Evolutionary conservation across 1,140 invertebrate species (phyloP), one percentile per base, ranked within the genome.

Genomic region (Scaptomyza hsui): DNA sequence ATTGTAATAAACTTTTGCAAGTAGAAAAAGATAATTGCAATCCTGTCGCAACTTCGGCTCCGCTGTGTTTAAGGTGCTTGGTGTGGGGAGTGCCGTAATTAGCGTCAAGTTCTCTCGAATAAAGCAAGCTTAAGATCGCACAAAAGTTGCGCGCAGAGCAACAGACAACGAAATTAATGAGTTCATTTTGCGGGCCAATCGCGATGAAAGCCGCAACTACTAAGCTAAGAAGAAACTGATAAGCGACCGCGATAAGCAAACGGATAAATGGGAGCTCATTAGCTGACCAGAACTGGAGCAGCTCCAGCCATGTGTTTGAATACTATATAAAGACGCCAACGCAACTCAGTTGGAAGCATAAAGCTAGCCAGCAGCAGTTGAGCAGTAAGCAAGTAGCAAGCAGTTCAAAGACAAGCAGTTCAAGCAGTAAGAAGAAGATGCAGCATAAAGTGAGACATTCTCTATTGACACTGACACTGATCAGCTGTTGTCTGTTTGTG

Each of bases 221-320:
- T 32, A 21, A 26, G 6, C 42, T 19, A 19, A 32, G 16, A 24
- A 37, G 26, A 26, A 71, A 71, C 72, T 71, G 78, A 81, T 82
- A 82, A 81, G 69, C 53, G 24, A 5, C 6, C 2, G 41, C 69
- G 75, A 78, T 78, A 78, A 73, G 37, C 5, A 32, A 29, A 1
- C 47, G 45, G 55, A 81, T 64, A 73, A 72, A 79, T 64, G 72
- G 13, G 15, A 19, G 39, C 64, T 78, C 76, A 78, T 78, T 78
- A 78, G 76, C 60, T 10, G 37, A 21, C 19, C 3, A 15, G 15
- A 42, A 18, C n/a, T 44, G 39, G 26, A 45, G 18, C 37, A 21
- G 21, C 4, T 5, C 1, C 19, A 21, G 47, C 12, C 29, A 5
- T 24, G 24, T 9, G 26, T 77, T n/a, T n/a, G n/a, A n/a, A n/a